Percentiles rank a stretch among this genome's conserved stretches.
phyloP scores from a whole-genome alignment of 2,888 invertebrate species.

The Blastobasis adustella region DNA sequence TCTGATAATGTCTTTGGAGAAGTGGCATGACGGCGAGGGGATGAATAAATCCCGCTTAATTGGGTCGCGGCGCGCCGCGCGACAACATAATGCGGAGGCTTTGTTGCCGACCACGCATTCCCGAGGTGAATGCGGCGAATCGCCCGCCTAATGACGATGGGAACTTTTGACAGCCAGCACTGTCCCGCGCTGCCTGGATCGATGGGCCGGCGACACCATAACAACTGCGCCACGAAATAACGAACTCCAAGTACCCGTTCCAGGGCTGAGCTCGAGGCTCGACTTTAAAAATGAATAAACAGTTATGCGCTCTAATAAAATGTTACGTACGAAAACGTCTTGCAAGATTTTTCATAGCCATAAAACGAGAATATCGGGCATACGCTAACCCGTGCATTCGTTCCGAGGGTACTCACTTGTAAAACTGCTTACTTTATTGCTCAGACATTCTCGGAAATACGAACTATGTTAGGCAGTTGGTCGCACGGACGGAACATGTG shows the following conservation, averaged over 20 bases:
- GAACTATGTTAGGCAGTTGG: slow-evolving; percentile 38
- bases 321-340: slow-evolving; percentile 26
- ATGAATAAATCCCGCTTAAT: slow-evolving; percentile 70
- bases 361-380: slow-evolving; percentile 55
- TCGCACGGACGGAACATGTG: slow-evolving; percentile 24
- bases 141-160: slow-evolving; percentile 51
- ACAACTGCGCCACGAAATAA: no score
- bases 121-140: slow-evolving; percentile 47
- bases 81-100: slow-evolving; percentile 63
- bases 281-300: no score
- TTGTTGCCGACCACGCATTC: slow-evolving; percentile 56
- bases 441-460: slow-evolving; percentile 45
- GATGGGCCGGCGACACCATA: slow-evolving; percentile 13
- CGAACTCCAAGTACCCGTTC: no score
- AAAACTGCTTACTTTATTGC: slow-evolving; percentile 64
- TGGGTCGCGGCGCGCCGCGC: slow-evolving; percentile 54
- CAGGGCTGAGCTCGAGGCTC: no score
- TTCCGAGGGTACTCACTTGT: slow-evolving; percentile 57
- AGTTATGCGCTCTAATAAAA: background rate
- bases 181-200: slow-evolving; percentile 23
- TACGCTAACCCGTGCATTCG: slow-evolving; percentile 51
- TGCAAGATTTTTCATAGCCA: slow-evolving; percentile 42
- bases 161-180: slow-evolving; percentile 43
- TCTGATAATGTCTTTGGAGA: slow-evolving; percentile 62
- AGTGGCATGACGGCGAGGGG: slow-evolving; percentile 49